Base-by-base conservation (phyloP, 2,888 invertebrate species). In the Metellina segmentata region DNA sequence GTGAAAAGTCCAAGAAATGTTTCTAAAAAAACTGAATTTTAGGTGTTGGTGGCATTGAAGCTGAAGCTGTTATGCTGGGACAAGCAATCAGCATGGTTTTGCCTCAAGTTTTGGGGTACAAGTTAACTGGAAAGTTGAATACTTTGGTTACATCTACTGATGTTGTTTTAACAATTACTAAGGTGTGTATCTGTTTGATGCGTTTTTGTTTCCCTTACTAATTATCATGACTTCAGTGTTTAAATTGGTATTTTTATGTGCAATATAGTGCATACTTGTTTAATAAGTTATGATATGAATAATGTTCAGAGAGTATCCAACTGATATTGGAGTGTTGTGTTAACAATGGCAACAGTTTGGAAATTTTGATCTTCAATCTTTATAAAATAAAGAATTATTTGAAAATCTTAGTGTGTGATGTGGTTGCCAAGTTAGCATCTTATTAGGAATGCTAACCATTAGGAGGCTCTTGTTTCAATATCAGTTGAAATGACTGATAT, bases 1-100 rank as follows among this genome's bases (percentile, higher is more conserved):
- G 1, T 34, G 34, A 4, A 4, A 34, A 34, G 4, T 1, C 4
- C 34, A 34, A 34, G 34, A 34, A 34, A 34, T 34, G 1, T 34
- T 34, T 1, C 34, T 34, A 34, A 34, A 34, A 34, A 34, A 34
- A 34, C 34, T 34, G 34, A 34, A 16, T 71, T 91, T 61, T 70
- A 94, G 94, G 95, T 93, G 95, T 96, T 51, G 96, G 96, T 49
- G 97, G 98, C 85, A 99, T 99, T 94, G 99, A 99, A 96, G 99
- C 99, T 0, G 99, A 99, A 95, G 99, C 99, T 5, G 99, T 99
- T 74, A 99, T 99, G 99, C 95, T 99, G 94, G 99, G 99, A 0
- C 99, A 99, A 95, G 97, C 99, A 0, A 99, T 99, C 94, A 98
- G 98, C 89, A 99, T 99, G 99, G 96, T 99, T 93, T 95, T 99